Base-by-base conservation (phyloP, 1,140 invertebrate species). In the Dryas iulia region DNA sequence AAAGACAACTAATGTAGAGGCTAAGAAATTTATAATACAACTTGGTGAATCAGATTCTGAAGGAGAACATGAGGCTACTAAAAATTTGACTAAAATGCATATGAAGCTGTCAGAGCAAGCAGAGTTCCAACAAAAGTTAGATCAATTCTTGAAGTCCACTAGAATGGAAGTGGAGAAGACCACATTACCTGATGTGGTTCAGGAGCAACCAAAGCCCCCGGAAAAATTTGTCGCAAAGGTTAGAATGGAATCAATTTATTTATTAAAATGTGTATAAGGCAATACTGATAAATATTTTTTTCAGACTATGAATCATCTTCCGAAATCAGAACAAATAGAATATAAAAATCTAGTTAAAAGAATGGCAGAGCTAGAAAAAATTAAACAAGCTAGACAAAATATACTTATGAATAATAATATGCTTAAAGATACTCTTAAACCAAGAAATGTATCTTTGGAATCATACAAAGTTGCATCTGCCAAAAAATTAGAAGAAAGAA, bases 21-120 rank as follows among this genome's bases (percentile, higher is more conserved):
- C 83, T 72, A 90, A 88, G 57, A 85, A 81, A 65, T 86, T 92
- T 66, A 89, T 92, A 24, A 92, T 92, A 52, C 78, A 83, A 33
- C 72, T 92, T 25, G 83, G 87, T 23, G 89, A 87, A 10, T 92
- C 92, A 54, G 92, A 92, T 82, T 91, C 90, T 10, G 92, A 91
- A 70, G 88, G 80, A 31, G 92, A 92, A 81, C 81, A 91, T 80
- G 92, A 92, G 73, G 85, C 86, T 53, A 92, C 89, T 10, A 92
- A 86, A 73, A 92, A 92, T 77, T 79, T 92, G 68, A 89, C 89
- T 10, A 90, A 88, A 83, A 92, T 92, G 92, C 92, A 92, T 56
- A 81, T 87, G 54, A 92, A 92, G 76, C 73, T 92, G 53, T 79
- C 84, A n/a, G 83, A 90, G 61, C 82, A 88, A 65, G 65, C 71